A percentile compares a stretch with the other conserved stretches of the same genome.
These are phyloP conservation scores for Syngnathus typhle DNA, from an alignment of 2,113 vertebrate species.

Conservation along the genomic window DNA sequence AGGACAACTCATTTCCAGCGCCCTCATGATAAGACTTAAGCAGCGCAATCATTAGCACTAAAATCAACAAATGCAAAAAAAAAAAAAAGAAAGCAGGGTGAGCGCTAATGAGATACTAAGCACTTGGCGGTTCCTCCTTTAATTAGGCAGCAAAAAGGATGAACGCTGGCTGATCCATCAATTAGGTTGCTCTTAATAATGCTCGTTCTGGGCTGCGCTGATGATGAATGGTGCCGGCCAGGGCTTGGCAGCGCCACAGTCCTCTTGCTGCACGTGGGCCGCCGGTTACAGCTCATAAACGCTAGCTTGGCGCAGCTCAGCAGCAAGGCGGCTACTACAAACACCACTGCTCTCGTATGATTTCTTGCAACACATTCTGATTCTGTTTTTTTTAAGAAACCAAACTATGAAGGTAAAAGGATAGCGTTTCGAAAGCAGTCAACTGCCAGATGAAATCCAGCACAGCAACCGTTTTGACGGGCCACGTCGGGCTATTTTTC, in stretches of 20 bases:
- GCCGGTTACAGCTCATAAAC: slow-evolving; percentile 26
- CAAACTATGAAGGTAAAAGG: not conserved
- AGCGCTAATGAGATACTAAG: slow-evolving; percentile 58
- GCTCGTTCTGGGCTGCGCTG: slow-evolving; percentile 21
- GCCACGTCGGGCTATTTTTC: slow-evolving; percentile 21
- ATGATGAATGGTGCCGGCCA: slow-evolving; percentile 42
- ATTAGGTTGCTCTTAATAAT: slow-evolving; percentile 38
- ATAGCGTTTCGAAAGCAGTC: not conserved
- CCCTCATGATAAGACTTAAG: slow-evolving; percentile 48
- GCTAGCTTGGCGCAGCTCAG: not conserved
- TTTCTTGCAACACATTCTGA: not conserved
- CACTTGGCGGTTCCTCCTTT: slow-evolving; percentile 41
- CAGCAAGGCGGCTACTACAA: not conserved
- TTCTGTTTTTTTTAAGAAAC: not conserved
- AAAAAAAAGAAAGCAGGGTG: slow-evolving; percentile 17
- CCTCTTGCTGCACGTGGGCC: slow-evolving; percentile 19
- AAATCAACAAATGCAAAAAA: slow-evolving; percentile 35
- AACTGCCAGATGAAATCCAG: not conserved
- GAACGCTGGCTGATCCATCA: slow-evolving; percentile 44
- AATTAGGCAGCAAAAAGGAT: slow-evolving; percentile 19
- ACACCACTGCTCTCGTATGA: not conserved
- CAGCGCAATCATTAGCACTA: slow-evolving; percentile 47
- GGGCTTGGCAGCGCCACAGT: slow-evolving; percentile 34
- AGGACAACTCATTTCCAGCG: slow-evolving; percentile 57
- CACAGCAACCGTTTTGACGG: slow-evolving; percentile 12